Base-by-base conservation (phyloP, 2,888 invertebrate species). In the Aphodius granarius region DNA sequence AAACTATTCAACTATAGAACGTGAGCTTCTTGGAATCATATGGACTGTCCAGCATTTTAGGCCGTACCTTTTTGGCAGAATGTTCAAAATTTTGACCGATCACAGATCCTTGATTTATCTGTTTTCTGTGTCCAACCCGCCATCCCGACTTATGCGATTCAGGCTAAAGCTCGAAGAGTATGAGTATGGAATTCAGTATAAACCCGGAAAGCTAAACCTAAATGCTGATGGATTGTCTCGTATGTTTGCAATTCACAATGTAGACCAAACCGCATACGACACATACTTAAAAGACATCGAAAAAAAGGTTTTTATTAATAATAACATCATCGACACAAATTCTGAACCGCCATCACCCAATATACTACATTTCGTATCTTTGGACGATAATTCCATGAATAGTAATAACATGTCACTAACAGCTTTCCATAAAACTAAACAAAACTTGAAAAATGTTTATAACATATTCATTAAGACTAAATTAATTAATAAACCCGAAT, bases 171-270 rank as follows among this genome's bases (percentile, higher is more conserved):
- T 77, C 17, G 70, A 73, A 66, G 75, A 77, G 20, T 77, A 72
- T 20, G 71, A 73, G 18, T 77, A 77, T 19, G 65, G 73, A 63
- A 77, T 77, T 13, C 43, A 19, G 15, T 72, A 77, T 63, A 73
- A 73, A 73, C 64, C 63, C 18, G 77, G 75, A 16, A 73, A 65
- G 43, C 20, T 18, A 71, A 77, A 77, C 73, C 43, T 16, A 65
- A 77, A 77, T 43, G 77, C 75, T 0, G 75, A 75, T 68, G 65
- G 74, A 43, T 65, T 75, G 19, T 73, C 73, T 17, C 75, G 77
- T 19, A 72, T 76, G 64, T 64, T 17, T 18, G 18, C 16, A 64
- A 17, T 64, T 17, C 16, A 64, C 64, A 18, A 64, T 17, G 18
- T 64, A 17, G 16, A 64, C 13, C 16, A 15, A 23, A 23, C 22